Conservation (phyloP, 2,113 vertebrate species). For the Alligator sinensis region DNA sequence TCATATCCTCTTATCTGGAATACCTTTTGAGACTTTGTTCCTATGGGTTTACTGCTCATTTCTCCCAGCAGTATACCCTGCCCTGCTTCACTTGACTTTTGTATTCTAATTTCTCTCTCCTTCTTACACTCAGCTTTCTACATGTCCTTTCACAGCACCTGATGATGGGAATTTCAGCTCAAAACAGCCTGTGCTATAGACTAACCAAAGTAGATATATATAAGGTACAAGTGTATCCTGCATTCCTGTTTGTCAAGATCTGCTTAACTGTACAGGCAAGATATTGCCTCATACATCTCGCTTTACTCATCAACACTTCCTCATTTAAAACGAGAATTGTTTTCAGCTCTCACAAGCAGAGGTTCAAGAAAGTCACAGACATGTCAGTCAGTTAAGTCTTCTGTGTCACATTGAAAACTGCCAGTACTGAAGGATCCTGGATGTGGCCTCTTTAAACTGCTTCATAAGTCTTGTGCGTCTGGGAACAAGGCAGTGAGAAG, state of each 20-base stretch:
- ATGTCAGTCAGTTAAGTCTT: conserved; percentile 24
- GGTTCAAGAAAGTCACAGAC: rapidly evolving
- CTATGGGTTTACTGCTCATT: too few species aligned
- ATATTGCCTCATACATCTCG: conserved; percentile 1
- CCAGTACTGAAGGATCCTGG: neutral
- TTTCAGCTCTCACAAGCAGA: neutral
- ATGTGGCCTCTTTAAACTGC: neutral
- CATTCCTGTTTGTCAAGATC: neutral
- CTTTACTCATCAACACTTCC: neutral
- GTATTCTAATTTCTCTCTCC: too few species aligned
- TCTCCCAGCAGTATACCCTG: too few species aligned
- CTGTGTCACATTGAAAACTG: neutral
- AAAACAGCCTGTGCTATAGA: too few species aligned
- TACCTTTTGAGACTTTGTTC: too few species aligned
- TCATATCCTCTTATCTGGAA: too few species aligned
- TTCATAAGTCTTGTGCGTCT: rapidly evolving
- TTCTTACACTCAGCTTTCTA: too few species aligned
- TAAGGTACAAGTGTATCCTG: too few species aligned
- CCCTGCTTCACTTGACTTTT: too few species aligned
- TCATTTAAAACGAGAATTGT: neutral
- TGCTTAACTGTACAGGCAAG: neutral
- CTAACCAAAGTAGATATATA: too few species aligned
- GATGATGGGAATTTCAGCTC: too few species aligned
- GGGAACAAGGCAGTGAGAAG: neutral
- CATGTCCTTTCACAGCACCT: too few species aligned